phyloP scores from a whole-genome alignment of 2,797 vertebrate species.

The Arremon aurantiirostris region DNA sequence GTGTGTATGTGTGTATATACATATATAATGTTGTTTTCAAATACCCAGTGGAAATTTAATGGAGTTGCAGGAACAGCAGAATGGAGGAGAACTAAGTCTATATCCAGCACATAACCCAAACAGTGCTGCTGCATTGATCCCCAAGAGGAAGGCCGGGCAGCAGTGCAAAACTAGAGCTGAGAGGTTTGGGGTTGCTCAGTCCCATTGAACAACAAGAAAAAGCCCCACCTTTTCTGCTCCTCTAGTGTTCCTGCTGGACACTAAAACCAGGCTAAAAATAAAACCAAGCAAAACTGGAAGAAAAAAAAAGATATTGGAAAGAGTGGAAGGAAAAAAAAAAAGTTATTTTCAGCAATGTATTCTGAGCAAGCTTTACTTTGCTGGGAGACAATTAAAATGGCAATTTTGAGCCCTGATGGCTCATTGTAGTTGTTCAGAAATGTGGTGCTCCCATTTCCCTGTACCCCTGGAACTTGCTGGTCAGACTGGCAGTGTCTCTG shows the following conservation, averaged over 20 bases:
- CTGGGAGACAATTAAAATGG: neutral
- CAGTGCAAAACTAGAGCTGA: neutral
- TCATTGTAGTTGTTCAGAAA: neutral
- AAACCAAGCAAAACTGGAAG: neutral
- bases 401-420: neutral
- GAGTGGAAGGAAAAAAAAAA: neutral
- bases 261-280: neutral
- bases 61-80: neutral
- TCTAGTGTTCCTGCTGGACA: neutral
- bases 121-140: neutral
- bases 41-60: neutral
- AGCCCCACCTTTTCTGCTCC: neutral
- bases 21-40: neutral
- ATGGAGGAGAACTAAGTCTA: neutral
- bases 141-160: neutral
- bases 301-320: neutral
- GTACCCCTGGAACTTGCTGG: neutral
- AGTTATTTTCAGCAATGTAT: neutral
- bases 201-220: neutral
- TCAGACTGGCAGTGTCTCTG: neutral
- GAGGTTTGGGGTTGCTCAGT: neutral
- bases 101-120: neutral
- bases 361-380: neutral
- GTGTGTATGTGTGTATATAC: neutral
- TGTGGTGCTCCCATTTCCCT: fast-evolving